phyloP scores from a whole-genome alignment of 2,113 vertebrate species.

The Oncorhynchus gorbuscha region DNA sequence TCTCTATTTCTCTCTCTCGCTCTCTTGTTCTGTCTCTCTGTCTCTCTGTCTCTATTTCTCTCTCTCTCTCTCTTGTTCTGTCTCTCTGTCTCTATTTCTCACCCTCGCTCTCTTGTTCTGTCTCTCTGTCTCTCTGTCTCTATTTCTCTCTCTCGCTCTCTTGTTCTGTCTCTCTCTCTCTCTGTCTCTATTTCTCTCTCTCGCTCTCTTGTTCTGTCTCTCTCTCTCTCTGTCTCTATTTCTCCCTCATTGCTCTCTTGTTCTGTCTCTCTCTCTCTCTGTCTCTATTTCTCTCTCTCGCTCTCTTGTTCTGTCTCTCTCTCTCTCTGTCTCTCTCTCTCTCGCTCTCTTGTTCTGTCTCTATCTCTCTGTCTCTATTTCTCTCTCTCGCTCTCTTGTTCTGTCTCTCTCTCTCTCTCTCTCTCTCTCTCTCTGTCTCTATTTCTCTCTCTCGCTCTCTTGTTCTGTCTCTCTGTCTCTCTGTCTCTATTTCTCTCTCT shows the following conservation, averaged over 20 bases:
- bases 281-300: not conserved
- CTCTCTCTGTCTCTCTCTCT: no score
- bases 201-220: not conserved
- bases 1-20: no score
- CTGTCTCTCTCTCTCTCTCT: no score
- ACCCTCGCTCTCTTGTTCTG: no score
- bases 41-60: not conserved
- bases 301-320: no score
- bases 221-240: not conserved
- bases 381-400: not conserved
- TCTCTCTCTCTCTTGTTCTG: no score
- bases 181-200: not conserved
- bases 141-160: no score
- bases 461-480: not conserved
- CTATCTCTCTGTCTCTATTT: not conserved
- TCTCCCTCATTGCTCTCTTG: not conserved
- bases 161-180: no score
- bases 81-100: no score
- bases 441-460: not conserved
- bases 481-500: not conserved
- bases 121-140: no score
- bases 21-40: not conserved
- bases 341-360: not conserved
- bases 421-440: no score
- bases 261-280: not conserved